Evolutionary conservation across 2,113 vertebrate genomes (phyloP), one percentile per base, ranked within the genome.

Genomic region (Sander lucioperca): DNA sequence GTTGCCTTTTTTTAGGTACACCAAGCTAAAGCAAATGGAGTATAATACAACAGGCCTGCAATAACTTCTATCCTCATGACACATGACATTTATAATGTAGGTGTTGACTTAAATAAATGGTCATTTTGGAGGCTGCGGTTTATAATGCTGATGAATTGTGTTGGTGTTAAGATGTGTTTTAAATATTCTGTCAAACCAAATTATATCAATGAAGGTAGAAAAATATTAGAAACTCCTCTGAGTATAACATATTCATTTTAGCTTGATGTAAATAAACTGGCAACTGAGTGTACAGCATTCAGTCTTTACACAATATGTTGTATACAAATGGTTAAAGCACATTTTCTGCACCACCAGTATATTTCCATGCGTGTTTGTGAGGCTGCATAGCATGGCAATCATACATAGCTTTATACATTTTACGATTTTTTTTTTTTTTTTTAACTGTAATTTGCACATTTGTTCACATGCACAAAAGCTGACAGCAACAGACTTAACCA

Each of bases 381-480:
- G 48, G 53, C 30, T 78, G 39, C 16, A 43, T 30, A 30, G 19
- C 39, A 11, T 74, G 10, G 13, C 19, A 75, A 27, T 77, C 6
- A 76, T 5, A 27, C 25, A 69, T 19, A 89, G 61, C 50, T 69
- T 75, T 13, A 82, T 51, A 66, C 11, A 75, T n/a, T 75, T 57
- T 43, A 53, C 18, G 43, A 36, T 23, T n/a, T n/a, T n/a, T n/a
- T 53, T 1, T 61, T 43, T 2, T 51, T 43, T 43, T 43, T 43
- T 43, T 43, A 11, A 8, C 39, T 43, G 39, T 45, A 4, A 16
- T 43, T 82, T 69, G 27, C 47, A 58, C 66, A 69, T 62, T 15
- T 65, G 57, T 70, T 88, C 14, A 47, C 33, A 64, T 79, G 71
- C 18, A 21, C 6, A 64, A 68, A 66, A 74, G 13, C 53, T 67